These are phyloP conservation scores for Tragelaphus imberbis DNA, from an alignment of 2,113 vertebrate species.

Conservation along the genomic window DNA sequence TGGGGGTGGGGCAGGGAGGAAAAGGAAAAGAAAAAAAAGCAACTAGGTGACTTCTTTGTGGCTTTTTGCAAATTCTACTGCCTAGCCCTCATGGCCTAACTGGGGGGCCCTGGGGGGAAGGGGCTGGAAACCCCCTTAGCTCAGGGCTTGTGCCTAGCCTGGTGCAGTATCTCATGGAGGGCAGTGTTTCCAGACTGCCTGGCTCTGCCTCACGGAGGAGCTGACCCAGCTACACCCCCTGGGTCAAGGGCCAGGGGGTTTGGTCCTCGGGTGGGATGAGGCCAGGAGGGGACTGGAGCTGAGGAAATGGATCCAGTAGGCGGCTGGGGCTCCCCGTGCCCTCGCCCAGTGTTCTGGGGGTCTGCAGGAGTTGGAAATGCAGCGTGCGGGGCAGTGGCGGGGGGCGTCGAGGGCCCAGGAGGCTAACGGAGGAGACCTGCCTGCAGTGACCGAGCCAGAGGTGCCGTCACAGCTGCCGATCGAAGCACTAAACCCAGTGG, in stretches of 20 bases:
- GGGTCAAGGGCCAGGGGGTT: not conserved
- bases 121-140: not conserved
- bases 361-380: slow-evolving; percentile 5
- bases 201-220: slow-evolving; percentile 56
- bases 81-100: not conserved
- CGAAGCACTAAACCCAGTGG: slow-evolving; percentile 91
- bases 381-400: not conserved
- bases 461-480: slow-evolving; percentile 79
- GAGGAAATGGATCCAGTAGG: not conserved
- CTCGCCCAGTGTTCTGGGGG: rapidly evolving
- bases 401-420: slow-evolving; percentile 49
- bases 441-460: slow-evolving; percentile 79
- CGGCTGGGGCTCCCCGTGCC: not conserved
- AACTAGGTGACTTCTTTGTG: not conserved
- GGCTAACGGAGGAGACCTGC: slow-evolving; percentile 81
- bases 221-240: not conserved
- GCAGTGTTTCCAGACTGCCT: not conserved
- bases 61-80: not conserved
- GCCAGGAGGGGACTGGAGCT: not conserved
- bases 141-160: not conserved
- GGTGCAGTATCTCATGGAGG: slow-evolving; percentile 1
- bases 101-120: not conserved
- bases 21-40: not conserved
- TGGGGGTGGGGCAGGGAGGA: not conserved
- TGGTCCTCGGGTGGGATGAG: not conserved